phyloP scores from a whole-genome alignment of 2,888 invertebrate genomes.

The Augochlorella aurata region DNA sequence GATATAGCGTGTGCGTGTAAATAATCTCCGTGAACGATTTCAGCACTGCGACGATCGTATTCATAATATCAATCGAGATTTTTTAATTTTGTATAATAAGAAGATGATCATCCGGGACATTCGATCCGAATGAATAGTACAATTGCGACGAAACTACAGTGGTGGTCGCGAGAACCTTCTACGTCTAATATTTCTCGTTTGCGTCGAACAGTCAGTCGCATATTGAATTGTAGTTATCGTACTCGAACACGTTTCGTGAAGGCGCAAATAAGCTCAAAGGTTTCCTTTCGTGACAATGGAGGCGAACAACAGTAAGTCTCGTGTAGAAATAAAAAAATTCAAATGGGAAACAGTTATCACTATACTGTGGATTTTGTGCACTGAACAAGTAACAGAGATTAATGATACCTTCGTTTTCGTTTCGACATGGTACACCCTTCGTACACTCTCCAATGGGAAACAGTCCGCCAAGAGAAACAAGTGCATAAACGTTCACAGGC shows the following conservation, averaged over 20 bases:
- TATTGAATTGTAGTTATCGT: background rate
- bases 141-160: slow-evolving; percentile 5
- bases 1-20: slow-evolving; percentile 16
- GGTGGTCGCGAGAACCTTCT: background rate
- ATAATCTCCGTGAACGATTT: slow-evolving; percentile 14
- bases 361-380: slow-evolving; percentile 2
- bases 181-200: background rate
- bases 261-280: background rate
- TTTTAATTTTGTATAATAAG: slow-evolving; percentile 34
- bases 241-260: background rate
- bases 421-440: background rate
- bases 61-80: slow-evolving; percentile 1
- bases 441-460: background rate
- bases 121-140: slow-evolving; percentile 1
- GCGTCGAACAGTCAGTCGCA: background rate
- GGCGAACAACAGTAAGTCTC: background rate
- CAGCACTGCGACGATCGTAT: background rate
- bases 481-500: slow-evolving; percentile 10
- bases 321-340: background rate
- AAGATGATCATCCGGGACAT: background rate
- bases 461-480: background rate
- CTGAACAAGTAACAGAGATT: background rate
- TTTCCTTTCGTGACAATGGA: background rate
- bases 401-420: background rate
- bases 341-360: background rate